Conservation (phyloP, 1,140 invertebrate genomes). For the Zaprionus vittiger region DNA sequence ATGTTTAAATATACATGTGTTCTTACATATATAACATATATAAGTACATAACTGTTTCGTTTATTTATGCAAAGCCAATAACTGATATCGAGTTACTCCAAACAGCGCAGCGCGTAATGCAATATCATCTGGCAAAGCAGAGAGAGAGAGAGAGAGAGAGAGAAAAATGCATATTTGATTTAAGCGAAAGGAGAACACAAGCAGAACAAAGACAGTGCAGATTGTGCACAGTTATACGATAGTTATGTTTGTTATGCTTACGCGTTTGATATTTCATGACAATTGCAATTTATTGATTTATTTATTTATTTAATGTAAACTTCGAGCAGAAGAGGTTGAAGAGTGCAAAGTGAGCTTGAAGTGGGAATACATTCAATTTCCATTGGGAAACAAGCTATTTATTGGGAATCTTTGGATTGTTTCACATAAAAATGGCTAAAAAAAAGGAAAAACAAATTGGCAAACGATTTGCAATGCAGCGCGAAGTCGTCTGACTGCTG, state of each 20-base stretch:
- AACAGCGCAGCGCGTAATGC: not conserved
- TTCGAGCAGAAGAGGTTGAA: no score
- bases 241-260: not conserved
- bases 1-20: not conserved
- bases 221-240: not conserved
- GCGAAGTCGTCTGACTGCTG: constrained; percentile 19
- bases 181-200: not conserved
- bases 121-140: not conserved
- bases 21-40: not conserved
- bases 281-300: no score
- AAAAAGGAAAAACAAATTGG: constrained; percentile 8
- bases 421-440: constrained; percentile 3
- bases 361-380: no score
- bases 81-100: not conserved
- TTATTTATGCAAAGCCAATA: constrained; percentile 12
- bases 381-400: no score
- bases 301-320: no score
- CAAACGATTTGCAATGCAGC: constrained; percentile 22
- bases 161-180: not conserved
- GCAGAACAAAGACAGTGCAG: not conserved
- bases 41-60: not conserved
- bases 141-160: not conserved
- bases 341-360: no score
- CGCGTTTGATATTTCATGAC: no score
- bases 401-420: no score